A percentile compares a stretch with the other conserved stretches of the same genome.
Conservation (phyloP, 2,797 vertebrate genomes). For the Heterohyrax brucei region DNA sequence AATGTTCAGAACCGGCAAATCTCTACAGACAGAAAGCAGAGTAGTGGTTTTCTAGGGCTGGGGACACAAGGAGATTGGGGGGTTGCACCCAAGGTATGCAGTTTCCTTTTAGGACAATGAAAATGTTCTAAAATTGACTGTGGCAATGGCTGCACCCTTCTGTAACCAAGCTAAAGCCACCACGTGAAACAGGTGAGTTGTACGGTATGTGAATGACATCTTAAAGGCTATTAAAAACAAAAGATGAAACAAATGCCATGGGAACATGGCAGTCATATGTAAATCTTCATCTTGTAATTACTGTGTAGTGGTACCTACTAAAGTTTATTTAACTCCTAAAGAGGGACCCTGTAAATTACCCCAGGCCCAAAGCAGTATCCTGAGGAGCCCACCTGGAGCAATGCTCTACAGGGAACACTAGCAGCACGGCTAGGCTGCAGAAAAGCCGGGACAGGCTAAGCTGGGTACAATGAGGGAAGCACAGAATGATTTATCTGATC, state of each 20-base stretch:
- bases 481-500: neutral
- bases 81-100: too few relatives aligned
- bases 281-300: neutral
- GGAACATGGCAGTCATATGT: neutral
- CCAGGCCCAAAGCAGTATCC: neutral
- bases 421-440: neutral
- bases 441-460: too few relatives aligned
- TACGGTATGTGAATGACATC: neutral
- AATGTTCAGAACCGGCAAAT: too few relatives aligned
- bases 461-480: neutral
- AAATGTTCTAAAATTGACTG: too few relatives aligned
- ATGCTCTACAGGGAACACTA: neutral
- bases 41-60: too few relatives aligned
- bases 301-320: neutral
- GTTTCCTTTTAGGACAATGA: too few relatives aligned
- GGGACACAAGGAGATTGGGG: too few relatives aligned
- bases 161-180: too few relatives aligned
- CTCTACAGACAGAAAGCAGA: too few relatives aligned
- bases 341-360: neutral
- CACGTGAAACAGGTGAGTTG: neutral
- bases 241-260: neutral
- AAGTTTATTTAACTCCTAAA: conserved; percentile 1
- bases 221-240: neutral
- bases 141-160: too few relatives aligned
- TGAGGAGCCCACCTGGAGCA: neutral